phyloP scores from a whole-genome alignment of 2,797 vertebrate species.

The Typhlichthys eigenmanni region DNA sequence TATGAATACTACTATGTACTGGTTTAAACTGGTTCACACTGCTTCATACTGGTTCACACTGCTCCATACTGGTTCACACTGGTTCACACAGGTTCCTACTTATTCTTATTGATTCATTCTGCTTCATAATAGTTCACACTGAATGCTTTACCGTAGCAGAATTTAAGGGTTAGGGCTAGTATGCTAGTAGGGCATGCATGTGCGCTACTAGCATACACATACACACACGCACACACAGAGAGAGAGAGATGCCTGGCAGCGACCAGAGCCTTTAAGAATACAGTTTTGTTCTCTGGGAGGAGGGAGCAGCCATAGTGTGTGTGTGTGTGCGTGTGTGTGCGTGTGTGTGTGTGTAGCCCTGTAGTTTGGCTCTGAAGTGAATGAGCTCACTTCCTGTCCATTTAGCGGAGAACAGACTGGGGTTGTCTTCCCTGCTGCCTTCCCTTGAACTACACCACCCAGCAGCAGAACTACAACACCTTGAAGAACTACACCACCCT shows the following conservation, averaged over 20 bases:
- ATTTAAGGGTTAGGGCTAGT: not conserved
- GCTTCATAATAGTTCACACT: too few species aligned
- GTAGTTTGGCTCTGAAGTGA: too few species aligned
- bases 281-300: not conserved
- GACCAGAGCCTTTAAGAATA: not conserved
- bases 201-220: too few species aligned
- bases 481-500: too few species aligned
- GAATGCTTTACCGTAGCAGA: not conserved
- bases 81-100: slow-evolving; percentile 29
- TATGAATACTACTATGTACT: too few species aligned
- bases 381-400: too few species aligned
- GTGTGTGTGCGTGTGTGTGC: slow-evolving; percentile 26
- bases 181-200: not conserved
- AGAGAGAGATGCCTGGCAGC: not conserved
- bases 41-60: too few species aligned
- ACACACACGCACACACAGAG: too few species aligned
- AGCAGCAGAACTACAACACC: too few species aligned
- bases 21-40: too few species aligned
- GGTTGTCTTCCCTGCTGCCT: slow-evolving; percentile 31
- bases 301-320: slow-evolving; percentile 5
- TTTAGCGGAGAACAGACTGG: slow-evolving; percentile 7
- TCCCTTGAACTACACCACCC: too few species aligned
- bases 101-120: too few species aligned
- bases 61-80: not conserved
- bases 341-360: slow-evolving; percentile 8